Conservation (phyloP, 2,888 invertebrate species). For the Drosophila ezoana region DNA sequence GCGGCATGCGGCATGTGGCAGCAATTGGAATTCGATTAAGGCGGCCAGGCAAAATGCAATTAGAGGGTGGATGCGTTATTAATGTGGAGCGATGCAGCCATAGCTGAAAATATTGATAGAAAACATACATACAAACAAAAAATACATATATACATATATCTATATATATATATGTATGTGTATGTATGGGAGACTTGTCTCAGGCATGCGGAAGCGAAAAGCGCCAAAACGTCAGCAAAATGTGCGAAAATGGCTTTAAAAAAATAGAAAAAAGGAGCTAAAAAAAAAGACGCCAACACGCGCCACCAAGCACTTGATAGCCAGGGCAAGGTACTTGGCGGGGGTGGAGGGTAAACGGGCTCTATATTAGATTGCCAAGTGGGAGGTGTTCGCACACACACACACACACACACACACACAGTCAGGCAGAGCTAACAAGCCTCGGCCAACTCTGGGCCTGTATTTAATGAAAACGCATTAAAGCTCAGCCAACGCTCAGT, state of each 20-base stretch:
- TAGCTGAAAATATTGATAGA: slow-evolving; percentile 46
- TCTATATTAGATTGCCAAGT: slow-evolving; percentile 82
- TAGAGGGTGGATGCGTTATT: slow-evolving; percentile 85
- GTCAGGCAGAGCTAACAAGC: slow-evolving; percentile 56
- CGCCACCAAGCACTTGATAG: slow-evolving; percentile 39
- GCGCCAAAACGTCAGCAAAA: slow-evolving; percentile 72
- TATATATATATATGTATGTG: not conserved
- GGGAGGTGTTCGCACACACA: slow-evolving; percentile 72
- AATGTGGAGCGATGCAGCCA: slow-evolving; percentile 77
- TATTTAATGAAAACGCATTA: slow-evolving; percentile 79
- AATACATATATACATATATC: not conserved
- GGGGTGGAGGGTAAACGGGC: slow-evolving; percentile 36
- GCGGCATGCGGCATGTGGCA: slow-evolving; percentile 30
- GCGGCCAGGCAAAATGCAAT: slow-evolving; percentile 79
- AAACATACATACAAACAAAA: slow-evolving; percentile 3
- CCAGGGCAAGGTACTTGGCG: slow-evolving; percentile 6
- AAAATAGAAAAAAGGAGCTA: slow-evolving; percentile 12
- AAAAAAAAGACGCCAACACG: slow-evolving; percentile 47
- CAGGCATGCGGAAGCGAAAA: slow-evolving; percentile 73
- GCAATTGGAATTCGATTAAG: slow-evolving; percentile 74
- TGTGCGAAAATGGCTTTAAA: slow-evolving; percentile 62
- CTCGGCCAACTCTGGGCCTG: slow-evolving; percentile 48
- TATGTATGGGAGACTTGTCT: slow-evolving; percentile 13
- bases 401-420: slow-evolving; percentile 12
- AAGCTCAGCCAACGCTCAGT: slow-evolving; percentile 70